Percentiles rank a stretch among this genome's conserved stretches.
These are phyloP conservation scores for Loriculus beryllinus DNA, from an alignment of 2,797 vertebrate genomes.

Conservation along the genomic window DNA sequence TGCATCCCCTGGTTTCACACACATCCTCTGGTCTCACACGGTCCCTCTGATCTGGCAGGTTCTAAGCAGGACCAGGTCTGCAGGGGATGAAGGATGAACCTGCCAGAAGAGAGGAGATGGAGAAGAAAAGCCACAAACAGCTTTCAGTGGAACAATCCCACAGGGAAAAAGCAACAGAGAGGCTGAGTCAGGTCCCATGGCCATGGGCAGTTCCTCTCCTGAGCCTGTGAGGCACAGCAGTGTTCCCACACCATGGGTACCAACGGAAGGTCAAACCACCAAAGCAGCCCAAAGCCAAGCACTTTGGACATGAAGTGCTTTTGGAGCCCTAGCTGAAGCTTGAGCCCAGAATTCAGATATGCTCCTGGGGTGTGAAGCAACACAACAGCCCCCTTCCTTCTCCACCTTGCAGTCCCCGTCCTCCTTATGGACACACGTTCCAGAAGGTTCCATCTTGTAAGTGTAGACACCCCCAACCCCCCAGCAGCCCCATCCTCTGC, in stretches of 20 bases:
- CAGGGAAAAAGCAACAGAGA: background rate
- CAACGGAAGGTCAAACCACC: background rate
- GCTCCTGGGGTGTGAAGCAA: background rate
- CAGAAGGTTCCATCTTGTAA: background rate
- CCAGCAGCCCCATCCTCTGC: background rate
- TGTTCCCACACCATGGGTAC: background rate
- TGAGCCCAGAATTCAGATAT: background rate
- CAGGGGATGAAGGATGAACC: background rate
- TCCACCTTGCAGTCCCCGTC: background rate
- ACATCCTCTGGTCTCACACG: background rate
- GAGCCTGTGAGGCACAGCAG: background rate
- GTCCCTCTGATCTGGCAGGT: fast-evolving
- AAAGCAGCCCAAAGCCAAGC: background rate
- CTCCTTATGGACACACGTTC: fast-evolving
- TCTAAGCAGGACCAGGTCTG: background rate
- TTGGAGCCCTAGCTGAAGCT: background rate
- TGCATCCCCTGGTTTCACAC: background rate
- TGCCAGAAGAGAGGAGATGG: background rate
- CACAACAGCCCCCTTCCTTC: background rate
- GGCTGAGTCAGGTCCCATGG: background rate
- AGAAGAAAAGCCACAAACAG: background rate
- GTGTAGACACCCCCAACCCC: background rate
- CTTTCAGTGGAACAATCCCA: background rate
- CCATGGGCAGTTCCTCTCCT: background rate
- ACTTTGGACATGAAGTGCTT: background rate